Base-by-base conservation (phyloP, 92 coral and sea anemone genomes). In the Phymanthus crucifer region DNA sequence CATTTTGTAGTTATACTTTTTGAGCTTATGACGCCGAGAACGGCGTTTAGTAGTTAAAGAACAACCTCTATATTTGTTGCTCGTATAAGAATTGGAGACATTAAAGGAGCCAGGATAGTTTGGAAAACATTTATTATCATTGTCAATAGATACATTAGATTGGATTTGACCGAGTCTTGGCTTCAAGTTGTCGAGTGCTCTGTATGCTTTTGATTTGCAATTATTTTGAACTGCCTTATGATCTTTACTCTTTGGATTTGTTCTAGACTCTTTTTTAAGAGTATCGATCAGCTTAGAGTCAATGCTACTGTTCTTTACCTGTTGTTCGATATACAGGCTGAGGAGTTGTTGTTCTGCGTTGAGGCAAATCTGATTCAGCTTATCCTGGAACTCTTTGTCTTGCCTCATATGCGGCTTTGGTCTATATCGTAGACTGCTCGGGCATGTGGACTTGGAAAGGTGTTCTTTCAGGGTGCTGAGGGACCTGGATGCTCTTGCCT, bases 361-460 rank as follows among this genome's bases (percentile, higher is more conserved):
- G 0, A 14, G 38, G 4, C 72, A 14, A 32, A 65, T 61, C 33
- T 35, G 54, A 31, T 77, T 35, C 33, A 65, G 4, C 3, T 26
- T 19, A 17, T 66, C 19, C 17, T 31, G 33, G 78, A 74, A 74
- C 19, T 74, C 32, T 14, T 46, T 47, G 81, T 77, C 71, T 34
- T 57, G 69, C 17, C 72, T 56, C 46, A 77, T 54, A 34, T 77
- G 81, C 6, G 81, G 72, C 18, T 23, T 76, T 0, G 81, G 81
- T 61, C 71, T 56, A 72, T 77, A 77, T 45, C 37, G 81, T 0
- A 37, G 69, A 1, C 81, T 46, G 47, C 24, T 32, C n/a, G 81
- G 81, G 17, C 45, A 56, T 29, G 81, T 77, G 32, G 81, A 54
- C 19, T 77, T 77, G 11, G 6, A 19, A 32, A 40, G 31, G 48